A percentile compares a stretch with the other conserved stretches of the same genome.
Evolutionary conservation across 1,140 invertebrate genomes (phyloP).

Genomic region (Nasonia giraulti): DNA sequence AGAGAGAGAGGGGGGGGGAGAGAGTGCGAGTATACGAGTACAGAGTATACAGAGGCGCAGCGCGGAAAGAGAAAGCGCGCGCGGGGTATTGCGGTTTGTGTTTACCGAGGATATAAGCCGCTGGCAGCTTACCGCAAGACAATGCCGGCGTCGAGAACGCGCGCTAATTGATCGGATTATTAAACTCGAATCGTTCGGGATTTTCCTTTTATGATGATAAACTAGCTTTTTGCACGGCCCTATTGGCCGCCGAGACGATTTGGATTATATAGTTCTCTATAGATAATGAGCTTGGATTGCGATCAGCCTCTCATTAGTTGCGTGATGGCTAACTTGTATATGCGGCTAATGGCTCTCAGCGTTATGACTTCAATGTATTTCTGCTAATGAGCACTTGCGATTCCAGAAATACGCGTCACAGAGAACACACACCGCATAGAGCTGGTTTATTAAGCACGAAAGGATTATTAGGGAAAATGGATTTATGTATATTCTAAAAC

Average conservation of each 20-base stretch:
- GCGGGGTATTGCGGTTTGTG: background rate
- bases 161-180: constrained; percentile 31
- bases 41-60: background rate
- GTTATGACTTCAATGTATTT: background rate
- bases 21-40: background rate
- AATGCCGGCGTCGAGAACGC: background rate
- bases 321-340: background rate
- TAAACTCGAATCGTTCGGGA: background rate
- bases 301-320: background rate
- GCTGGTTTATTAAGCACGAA: background rate
- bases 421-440: background rate
- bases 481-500: background rate
- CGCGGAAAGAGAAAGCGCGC: background rate
- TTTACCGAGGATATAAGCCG: background rate
- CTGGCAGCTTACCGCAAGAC: background rate
- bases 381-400: background rate
- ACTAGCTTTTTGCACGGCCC: background rate
- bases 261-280: background rate
- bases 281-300: background rate
- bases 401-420: background rate
- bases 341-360: background rate
- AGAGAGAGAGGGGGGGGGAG: background rate
- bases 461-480: too few species aligned
- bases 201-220: background rate
- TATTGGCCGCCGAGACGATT: background rate